Evolutionary conservation across 2,113 vertebrate species (phyloP).

Genomic region (Thamnaconus septentrionalis): DNA sequence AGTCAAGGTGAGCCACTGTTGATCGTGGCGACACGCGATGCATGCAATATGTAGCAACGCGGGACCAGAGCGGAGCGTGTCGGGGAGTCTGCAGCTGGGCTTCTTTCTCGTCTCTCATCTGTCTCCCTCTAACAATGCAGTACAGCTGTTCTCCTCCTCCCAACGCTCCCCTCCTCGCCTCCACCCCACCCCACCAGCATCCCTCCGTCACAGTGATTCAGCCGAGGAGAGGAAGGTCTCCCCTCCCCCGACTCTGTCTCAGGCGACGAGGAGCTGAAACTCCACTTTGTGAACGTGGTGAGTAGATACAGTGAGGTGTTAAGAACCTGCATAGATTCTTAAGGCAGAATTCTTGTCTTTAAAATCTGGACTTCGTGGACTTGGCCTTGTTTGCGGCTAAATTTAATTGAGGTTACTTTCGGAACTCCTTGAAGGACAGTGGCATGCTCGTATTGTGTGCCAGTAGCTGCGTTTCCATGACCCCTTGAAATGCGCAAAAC

Average conservation of each 20-base stretch:
- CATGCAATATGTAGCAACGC: slow-evolving; percentile 1
- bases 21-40: slow-evolving; percentile 1
- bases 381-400: too few relatives aligned
- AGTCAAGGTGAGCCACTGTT: slow-evolving; percentile 27
- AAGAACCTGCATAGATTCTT: too few relatives aligned
- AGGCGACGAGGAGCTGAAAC: background rate
- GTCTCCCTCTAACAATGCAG: slow-evolving; percentile 36
- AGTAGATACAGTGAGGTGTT: too few relatives aligned
- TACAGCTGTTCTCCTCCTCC: slow-evolving; percentile 45
- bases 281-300: too few relatives aligned
- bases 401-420: too few relatives aligned
- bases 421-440: too few relatives aligned
- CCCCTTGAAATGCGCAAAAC: too few relatives aligned
- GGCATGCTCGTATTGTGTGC: too few relatives aligned
- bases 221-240: background rate
- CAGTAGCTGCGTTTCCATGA: too few relatives aligned
- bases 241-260: slow-evolving; percentile 11
- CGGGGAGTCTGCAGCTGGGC: slow-evolving; percentile 16
- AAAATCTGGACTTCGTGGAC: too few relatives aligned
- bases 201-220: slow-evolving; percentile 5
- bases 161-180: slow-evolving; percentile 19
- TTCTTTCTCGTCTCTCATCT: slow-evolving; percentile 25
- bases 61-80: background rate
- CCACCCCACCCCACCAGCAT: slow-evolving; percentile 13
- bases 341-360: too few relatives aligned